These are phyloP conservation scores for Ptilodon capucinus DNA, from an alignment of 2,888 invertebrate species.

Conservation along the genomic window DNA sequence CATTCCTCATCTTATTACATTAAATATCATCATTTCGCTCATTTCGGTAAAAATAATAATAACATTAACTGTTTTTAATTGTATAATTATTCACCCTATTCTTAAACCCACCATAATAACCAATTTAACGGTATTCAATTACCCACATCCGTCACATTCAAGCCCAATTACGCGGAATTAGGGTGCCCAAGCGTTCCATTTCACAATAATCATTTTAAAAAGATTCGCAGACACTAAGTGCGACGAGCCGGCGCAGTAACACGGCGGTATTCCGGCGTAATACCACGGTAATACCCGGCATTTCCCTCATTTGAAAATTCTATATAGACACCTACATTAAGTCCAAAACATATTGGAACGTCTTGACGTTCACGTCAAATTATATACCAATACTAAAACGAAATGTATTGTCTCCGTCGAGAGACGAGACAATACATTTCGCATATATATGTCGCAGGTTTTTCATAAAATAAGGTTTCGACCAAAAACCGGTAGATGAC, in stretches of 20 bases:
- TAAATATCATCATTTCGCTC: no score
- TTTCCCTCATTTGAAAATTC: slow-evolving; percentile 13
- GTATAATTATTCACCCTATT: neutral
- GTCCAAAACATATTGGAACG: no score
- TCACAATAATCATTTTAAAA: slow-evolving; percentile 21
- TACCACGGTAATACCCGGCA: slow-evolving; percentile 11
- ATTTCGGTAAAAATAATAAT: no score
- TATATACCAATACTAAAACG: no score
- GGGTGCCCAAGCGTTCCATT: slow-evolving; percentile 16
- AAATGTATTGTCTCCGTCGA: no score
- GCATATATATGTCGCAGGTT: no score
- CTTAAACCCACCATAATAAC: neutral
- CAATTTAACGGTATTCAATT: slow-evolving; percentile 7
- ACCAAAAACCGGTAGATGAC: no score
- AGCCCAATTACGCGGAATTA: slow-evolving; percentile 21
- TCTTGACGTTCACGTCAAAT: no score
- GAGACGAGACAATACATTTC: no score
- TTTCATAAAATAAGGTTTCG: no score
- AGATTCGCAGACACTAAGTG: slow-evolving; percentile 7
- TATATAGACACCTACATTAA: slow-evolving; percentile 11
- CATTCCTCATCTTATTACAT: no score
- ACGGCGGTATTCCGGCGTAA: slow-evolving; percentile 11
- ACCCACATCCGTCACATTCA: slow-evolving; percentile 14
- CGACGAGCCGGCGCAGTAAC: slow-evolving; percentile 11
- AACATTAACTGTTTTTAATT: no score